Conservation (phyloP, 2,113 vertebrate genomes). For the Chiloscyllium plagiosum region DNA sequence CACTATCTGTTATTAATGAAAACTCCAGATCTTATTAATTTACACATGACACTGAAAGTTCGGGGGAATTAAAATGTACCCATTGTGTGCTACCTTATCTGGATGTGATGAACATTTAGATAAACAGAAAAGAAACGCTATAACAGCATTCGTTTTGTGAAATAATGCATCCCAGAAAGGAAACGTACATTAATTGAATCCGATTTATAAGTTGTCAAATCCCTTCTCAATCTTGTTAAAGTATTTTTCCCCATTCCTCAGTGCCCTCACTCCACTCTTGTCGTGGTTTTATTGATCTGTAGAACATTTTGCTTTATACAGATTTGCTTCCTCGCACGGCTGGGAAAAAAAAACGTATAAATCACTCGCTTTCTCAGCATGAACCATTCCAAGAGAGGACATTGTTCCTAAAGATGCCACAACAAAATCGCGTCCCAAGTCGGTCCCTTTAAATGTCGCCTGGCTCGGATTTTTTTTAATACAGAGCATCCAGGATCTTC, state of each 20-base stretch:
- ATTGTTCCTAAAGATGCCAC: background rate
- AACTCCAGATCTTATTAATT: background rate
- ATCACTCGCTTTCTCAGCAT: too few species aligned
- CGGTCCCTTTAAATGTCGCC: conserved; percentile 29
- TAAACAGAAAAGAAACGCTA: background rate
- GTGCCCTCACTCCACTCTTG: background rate
- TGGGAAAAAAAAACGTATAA: too few species aligned
- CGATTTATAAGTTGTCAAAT: background rate
- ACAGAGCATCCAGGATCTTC: background rate
- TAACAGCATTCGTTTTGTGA: background rate
- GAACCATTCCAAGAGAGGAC: background rate
- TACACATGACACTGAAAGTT: background rate
- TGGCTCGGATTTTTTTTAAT: background rate
- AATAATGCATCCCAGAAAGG: background rate
- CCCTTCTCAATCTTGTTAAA: background rate
- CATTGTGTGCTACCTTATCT: background rate
- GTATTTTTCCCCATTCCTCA: background rate
- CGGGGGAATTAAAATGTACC: background rate
- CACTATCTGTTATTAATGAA: background rate
- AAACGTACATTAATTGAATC: background rate
- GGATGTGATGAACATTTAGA: background rate
- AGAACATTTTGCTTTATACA: background rate
- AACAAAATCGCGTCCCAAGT: too few species aligned
- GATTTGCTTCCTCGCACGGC: background rate
- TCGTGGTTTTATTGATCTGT: background rate